Evolutionary conservation across 2,113 vertebrate genomes (phyloP).

Genomic region (Orientallactaga bullata): DNA sequence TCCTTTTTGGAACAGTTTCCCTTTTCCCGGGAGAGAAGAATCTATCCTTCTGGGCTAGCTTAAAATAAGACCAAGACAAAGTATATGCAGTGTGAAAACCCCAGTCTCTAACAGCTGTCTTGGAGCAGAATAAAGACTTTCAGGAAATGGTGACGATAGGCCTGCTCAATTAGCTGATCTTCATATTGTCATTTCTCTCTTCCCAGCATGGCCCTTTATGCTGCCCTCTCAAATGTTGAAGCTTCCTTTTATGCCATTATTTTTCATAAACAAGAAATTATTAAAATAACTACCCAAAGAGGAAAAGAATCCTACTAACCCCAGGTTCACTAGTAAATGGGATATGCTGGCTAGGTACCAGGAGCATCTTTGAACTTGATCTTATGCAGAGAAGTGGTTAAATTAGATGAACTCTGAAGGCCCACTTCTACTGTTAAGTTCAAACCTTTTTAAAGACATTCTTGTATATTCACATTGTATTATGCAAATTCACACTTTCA

Average conservation of each 20-base stretch:
- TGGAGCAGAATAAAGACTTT: neutral
- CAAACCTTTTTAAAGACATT: neutral
- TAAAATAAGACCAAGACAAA: neutral
- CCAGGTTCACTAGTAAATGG: neutral
- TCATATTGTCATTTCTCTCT: neutral
- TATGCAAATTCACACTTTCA: neutral
- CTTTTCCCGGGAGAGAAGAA: slow-evolving; percentile 22
- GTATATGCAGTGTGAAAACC: slow-evolving; percentile 27
- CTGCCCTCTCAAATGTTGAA: accelerated
- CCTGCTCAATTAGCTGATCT: neutral
- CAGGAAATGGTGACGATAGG: slow-evolving; percentile 44
- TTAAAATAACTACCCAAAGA: slow-evolving; percentile 15
- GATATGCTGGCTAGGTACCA: neutral
- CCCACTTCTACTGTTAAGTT: neutral
- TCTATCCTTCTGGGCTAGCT: neutral
- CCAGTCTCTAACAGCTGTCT: neutral
- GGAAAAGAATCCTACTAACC: neutral
- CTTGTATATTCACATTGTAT: neutral
- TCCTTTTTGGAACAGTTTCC: slow-evolving; percentile 36
- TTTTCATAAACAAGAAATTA: neutral
- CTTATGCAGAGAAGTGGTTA: neutral
- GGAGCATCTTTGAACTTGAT: neutral
- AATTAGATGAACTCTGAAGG: neutral
- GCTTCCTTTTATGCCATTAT: slow-evolving; percentile 2
- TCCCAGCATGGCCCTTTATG: neutral